Evolutionary conservation across 2,888 invertebrate genomes (phyloP), one percentile per base, ranked within the genome.

Genomic region (Catocala fraxini): DNA sequence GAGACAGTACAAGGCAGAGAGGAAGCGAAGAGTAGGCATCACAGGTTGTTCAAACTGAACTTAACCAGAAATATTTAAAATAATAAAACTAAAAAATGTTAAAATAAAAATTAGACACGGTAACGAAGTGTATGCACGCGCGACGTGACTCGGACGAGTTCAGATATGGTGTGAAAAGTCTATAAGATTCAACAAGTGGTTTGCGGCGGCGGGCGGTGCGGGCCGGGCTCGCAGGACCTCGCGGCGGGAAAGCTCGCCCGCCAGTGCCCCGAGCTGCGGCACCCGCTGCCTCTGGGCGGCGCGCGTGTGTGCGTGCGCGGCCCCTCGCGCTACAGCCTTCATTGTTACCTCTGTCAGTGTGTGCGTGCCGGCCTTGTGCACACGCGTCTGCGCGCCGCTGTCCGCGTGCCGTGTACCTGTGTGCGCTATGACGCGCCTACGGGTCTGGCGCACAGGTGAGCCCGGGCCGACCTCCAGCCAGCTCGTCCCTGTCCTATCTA

Each of bases 191-290:
- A 93, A 93, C 93, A 93, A 93, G 93, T 93, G 93, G 91, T 86
- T 87, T 80, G 84, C 81, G 78, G 77, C 66, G 85, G 87, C 88
- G 87, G 89, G 89, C 90, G 88, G 73, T 86, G 88, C 86, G 87
- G 86, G 76, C 73, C 83, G 70, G 61, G 75, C 70, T 72, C 75
- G 80, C 76, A 85, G 84, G 81, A 84, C 89, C 89, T 84, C 86
- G 82, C 93, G 89, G 89, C 91, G 92, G 90, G 89, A 91, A 87
- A 82, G 90, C 89, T 92, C 85, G 90, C 90, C 93, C 93, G 93
- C 93, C 91, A 90, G 80, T 93, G 93, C 77, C 82, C 79, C 79
- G 81, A 80, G 79, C 79, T 73, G 72, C 73, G 69, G 83, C 84
- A 68, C 71, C 77, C 80, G 80, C 60, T 76, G 81, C 68, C 66